Evolutionary conservation across 2,113 vertebrate genomes (phyloP), one percentile per base, ranked within the genome.

Genomic region (Notarius lentiginosus): DNA sequence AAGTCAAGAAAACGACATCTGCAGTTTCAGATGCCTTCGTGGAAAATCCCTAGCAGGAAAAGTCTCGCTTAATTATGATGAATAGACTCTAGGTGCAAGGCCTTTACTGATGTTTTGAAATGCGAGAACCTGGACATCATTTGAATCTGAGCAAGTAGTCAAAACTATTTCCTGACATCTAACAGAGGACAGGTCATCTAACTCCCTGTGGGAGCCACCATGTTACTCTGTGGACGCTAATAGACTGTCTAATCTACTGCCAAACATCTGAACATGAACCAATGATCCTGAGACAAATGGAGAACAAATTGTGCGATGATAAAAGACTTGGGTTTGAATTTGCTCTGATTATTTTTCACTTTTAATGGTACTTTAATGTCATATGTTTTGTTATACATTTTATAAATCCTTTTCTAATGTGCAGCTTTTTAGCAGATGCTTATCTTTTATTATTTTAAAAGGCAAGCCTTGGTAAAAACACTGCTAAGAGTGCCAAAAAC

Each of bases 211-310:
- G 83, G 93, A 86, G 72, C 63, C 84, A 65, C 76, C 79, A 82
- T 92, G 91, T 85, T 90, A 93, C 94, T 94, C 92, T 93, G 91
- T 93, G 92, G 91, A 79, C 85, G 34, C 82, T 70, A 79, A 73
- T 82, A 73, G 86, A 84, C 73, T 55, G 89, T 93, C 90, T 95
- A 93, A 95, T 94, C 92, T 84, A 61, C 58, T 90, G 94, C 95
- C 94, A 95, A 93, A 92, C 88, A 91, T 93, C 56, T 90, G 92
- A 95, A 95, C 94, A 94, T 92, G 92, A 94, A 91, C 92, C 91
- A 82, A 76, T 85, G 89, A 72, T 79, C 84, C 87, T 49, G 87
- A 87, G 84, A 89, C 84, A 90, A 85, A 91, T 80, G 65, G 87
- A 91, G 90, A 92, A 94, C 90, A 93, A 94, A 95, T 88, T 91